Evolutionary conservation across 2,113 vertebrate genomes (phyloP), one percentile per base, ranked within the genome.

Genomic region (Planiliza haematocheilus): DNA sequence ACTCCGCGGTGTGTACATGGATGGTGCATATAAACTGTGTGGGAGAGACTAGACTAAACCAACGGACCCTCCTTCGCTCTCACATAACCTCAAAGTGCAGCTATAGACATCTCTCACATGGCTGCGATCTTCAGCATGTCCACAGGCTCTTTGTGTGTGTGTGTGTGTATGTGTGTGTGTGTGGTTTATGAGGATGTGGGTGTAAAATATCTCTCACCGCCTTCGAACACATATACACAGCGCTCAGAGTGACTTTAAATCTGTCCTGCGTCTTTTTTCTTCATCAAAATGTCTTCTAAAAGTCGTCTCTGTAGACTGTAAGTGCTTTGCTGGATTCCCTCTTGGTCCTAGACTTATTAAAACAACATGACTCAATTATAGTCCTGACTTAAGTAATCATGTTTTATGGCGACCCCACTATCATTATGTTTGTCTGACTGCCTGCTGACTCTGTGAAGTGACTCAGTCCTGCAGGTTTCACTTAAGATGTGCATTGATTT

Each of bases 401-500:
- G 86, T 86, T 91, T 91, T 91, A 89, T 59, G 59, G 70, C 55
- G 59, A 75, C 70, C 49, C 61, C 75, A 53, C 74, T 79, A 46
- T 89, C 86, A 84, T 90, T 89, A 88, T 58, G 83, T 82, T 42
- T 42, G 84, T 86, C 85, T 90, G 84, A 63, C 68, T 82, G 67
- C 49, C 58, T 52, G 45, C 70, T 64, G 66, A 66, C 48, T 71
- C 53, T 39, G 49, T 41, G 46, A 79, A 86, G 74, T 30, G 65
- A 81, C 61, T 36, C 9, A 13, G n/a, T 81, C n/a, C 45, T 82
- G 83, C 75, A 87, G 77, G 70, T 77, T 89, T 79, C 53, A 73
- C 77, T 83, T 86, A 46, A 75, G 81, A 84, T 62, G 68, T 51
- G 74, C 80, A 87, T 70, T 81, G 89, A 91, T 92, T 88, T 90